Evolutionary conservation across 64 coral and sea anemone species (phyloP).

Genomic region (Stichodactyla helianthus): DNA sequence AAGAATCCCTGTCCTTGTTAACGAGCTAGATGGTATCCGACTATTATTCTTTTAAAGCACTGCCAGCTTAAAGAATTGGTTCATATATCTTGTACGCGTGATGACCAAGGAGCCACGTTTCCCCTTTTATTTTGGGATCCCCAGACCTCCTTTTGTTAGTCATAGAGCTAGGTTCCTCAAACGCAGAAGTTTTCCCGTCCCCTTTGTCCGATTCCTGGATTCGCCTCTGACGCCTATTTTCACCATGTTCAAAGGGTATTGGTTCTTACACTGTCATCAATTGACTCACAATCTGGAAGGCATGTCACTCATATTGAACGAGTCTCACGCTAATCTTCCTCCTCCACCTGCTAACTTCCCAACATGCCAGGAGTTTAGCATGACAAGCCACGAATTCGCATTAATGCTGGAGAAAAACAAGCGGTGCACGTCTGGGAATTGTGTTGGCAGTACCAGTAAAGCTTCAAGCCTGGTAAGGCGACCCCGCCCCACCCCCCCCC

Average conservation of each 20-base stretch:
- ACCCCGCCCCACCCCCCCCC: too few relatives aligned
- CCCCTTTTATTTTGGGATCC: too few relatives aligned
- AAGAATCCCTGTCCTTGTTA: too few relatives aligned
- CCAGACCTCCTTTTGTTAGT: too few relatives aligned
- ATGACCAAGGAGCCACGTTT: too few relatives aligned
- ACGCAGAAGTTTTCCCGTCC: too few relatives aligned
- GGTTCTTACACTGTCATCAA: slow-evolving; percentile 33
- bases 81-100: too few relatives aligned
- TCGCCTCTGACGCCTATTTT: neutral
- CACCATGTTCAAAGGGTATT: slow-evolving; percentile 1
- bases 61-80: too few relatives aligned
- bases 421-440: neutral
- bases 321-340: neutral
- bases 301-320: slow-evolving; percentile 17
- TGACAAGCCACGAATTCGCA: neutral
- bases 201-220: too few relatives aligned
- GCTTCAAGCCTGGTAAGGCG: neutral
- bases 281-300: slow-evolving; percentile 14
- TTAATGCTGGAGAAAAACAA: neutral
- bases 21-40: too few relatives aligned
- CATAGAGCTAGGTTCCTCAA: too few relatives aligned
- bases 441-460: neutral
- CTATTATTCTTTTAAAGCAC: too few relatives aligned
- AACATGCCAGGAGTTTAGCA: slow-evolving; percentile 5
- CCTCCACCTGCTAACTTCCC: slow-evolving; percentile 5